phyloP scores from a whole-genome alignment of 2,113 vertebrate genomes.

The Hippocampus abdominalis region DNA sequence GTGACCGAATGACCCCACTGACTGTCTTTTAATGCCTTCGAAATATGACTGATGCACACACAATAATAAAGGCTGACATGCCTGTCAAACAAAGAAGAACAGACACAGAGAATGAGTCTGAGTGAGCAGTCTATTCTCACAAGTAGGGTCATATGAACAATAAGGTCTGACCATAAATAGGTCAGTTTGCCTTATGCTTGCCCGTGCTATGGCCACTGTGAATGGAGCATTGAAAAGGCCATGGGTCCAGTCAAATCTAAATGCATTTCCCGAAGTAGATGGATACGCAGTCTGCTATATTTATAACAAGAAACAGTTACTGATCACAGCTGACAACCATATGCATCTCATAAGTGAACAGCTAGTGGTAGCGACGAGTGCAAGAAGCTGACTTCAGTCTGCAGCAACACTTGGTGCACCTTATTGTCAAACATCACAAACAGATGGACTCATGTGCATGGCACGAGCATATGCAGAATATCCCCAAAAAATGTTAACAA shows the following conservation, averaged over 20 bases:
- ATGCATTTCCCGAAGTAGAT: background rate
- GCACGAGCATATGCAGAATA: no score
- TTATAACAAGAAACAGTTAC: background rate
- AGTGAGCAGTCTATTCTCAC: conserved; percentile 49
- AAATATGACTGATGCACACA: conserved; percentile 37
- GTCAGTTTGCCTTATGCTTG: conserved; percentile 49
- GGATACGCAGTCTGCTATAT: background rate
- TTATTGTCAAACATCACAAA: conserved; percentile 21
- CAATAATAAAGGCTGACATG: conserved; percentile 27
- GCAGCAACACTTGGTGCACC: background rate
- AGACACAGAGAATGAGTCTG: conserved; percentile 16
- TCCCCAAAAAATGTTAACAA: no score
- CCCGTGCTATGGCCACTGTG: background rate
- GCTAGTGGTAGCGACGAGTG: background rate
- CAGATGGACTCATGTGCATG: background rate
- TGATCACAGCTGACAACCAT: no score
- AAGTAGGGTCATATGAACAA: conserved; percentile 45
- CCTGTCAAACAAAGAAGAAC: conserved; percentile 29
- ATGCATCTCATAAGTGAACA: no score
- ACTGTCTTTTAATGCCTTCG: conserved; percentile 50
- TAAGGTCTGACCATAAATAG: conserved; percentile 35
- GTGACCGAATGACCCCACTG: conserved; percentile 52
- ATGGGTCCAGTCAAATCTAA: background rate
- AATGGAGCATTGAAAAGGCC: conserved; percentile 7
- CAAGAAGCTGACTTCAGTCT: background rate